Percentiles rank a stretch among this genome's conserved stretches.
These are phyloP conservation scores for Uromys caudimaculatus DNA, from an alignment of 2,797 vertebrate genomes.

Conservation along the genomic window DNA sequence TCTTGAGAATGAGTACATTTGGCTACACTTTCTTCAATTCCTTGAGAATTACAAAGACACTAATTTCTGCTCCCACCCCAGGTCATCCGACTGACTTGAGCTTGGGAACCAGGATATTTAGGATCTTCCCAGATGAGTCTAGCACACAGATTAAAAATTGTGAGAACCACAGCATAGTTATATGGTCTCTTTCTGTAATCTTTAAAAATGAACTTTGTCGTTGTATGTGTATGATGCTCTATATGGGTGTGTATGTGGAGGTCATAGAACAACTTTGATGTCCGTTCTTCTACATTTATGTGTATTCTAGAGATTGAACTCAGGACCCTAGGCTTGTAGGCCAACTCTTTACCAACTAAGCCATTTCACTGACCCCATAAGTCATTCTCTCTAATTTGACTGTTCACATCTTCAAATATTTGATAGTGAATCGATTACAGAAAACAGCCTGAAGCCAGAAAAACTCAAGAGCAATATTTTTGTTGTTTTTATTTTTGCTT, in stretches of 20 bases:
- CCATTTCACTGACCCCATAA: not conserved
- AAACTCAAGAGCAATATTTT: not conserved
- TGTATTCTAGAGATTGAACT: not conserved
- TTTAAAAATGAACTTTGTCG: not conserved
- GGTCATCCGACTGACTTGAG: not conserved
- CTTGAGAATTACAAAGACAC: not conserved
- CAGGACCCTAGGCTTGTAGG: not conserved
- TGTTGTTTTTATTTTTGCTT: not conserved
- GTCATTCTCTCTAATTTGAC: constrained; percentile 10
- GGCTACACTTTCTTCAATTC: not conserved
- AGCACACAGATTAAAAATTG: not conserved
- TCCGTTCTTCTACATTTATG: not conserved
- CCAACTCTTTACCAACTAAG: not conserved
- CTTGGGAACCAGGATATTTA: not conserved
- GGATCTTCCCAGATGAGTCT: not conserved
- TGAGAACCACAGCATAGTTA: not conserved
- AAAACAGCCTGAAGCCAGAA: constrained; percentile 24
- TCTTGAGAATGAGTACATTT: not conserved
- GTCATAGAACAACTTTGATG: not conserved
- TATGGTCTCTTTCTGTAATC: not conserved
- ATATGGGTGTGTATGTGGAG: not conserved
- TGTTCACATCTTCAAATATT: constrained; percentile 16
- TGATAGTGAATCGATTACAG: constrained; percentile 44
- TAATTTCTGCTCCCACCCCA: not conserved
- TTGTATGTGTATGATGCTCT: not conserved